These are phyloP conservation scores for Rhabdomys dilectus DNA, from an alignment of 2,113 vertebrate species.

Conservation along the genomic window DNA sequence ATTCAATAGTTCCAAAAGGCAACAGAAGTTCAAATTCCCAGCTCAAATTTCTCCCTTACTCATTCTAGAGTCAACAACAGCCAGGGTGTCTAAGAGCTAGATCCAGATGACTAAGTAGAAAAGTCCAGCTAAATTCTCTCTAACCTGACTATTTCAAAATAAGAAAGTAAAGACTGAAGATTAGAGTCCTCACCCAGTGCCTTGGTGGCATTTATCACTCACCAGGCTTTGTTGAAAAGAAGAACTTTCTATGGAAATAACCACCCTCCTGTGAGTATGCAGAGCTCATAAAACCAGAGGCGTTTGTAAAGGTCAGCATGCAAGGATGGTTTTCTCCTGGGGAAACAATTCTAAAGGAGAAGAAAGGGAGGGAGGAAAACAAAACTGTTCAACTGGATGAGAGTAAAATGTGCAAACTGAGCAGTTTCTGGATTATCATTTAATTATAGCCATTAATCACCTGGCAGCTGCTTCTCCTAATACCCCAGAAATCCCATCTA, in stretches of 20 bases:
- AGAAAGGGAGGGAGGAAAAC: neutral
- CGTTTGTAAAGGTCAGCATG: slow-evolving; percentile 67
- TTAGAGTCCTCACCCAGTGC: neutral
- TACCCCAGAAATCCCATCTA: neutral
- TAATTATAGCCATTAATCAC: slow-evolving; percentile 62
- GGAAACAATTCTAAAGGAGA: slow-evolving; percentile 61
- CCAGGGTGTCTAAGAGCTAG: neutral
- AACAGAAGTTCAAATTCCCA: neutral
- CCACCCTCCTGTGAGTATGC: slow-evolving; percentile 10
- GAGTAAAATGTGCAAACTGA: slow-evolving; percentile 48
- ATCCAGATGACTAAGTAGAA: neutral
- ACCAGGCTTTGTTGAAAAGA: slow-evolving; percentile 32
- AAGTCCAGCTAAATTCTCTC: neutral
- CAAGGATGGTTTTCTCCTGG: slow-evolving; percentile 39
- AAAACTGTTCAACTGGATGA: slow-evolving; percentile 38
- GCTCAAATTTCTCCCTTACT: neutral
- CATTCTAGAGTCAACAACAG: neutral
- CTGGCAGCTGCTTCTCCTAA: slow-evolving; percentile 24
- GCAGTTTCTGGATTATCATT: slow-evolving; percentile 66
- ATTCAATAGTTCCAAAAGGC: neutral
- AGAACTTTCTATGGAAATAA: slow-evolving; percentile 63
- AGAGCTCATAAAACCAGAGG: slow-evolving; percentile 52
- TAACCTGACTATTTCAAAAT: slow-evolving; percentile 35
- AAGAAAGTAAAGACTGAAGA: slow-evolving; percentile 37
- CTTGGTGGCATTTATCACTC: slow-evolving; percentile 37